A percentile compares a stretch with the other conserved stretches of the same genome.
phyloP scores from a whole-genome alignment of 2,797 vertebrate genomes.

The Rhodeus uyekii region DNA sequence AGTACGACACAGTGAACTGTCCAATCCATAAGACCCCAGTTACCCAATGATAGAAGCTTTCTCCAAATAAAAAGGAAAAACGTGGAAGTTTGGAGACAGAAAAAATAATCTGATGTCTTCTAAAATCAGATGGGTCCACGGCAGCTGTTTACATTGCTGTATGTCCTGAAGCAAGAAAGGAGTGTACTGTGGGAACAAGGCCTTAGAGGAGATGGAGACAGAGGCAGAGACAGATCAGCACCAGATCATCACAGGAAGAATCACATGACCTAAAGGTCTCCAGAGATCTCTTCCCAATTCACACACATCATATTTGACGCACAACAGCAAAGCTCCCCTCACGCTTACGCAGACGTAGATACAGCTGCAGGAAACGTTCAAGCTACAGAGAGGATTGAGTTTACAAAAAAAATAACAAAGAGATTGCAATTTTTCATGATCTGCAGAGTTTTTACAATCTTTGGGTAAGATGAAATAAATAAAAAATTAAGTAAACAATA shows the following conservation, averaged over 20 bases:
- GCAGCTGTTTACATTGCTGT: constrained; percentile 33
- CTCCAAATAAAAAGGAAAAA: constrained; percentile 16
- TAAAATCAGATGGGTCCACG: constrained; percentile 31
- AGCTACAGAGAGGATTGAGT: background rate
- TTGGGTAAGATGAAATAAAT: too few relatives aligned
- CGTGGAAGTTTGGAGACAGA: constrained; percentile 37
- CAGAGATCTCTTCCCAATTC: constrained; percentile 20
- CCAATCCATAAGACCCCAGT: background rate
- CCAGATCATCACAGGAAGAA: constrained; percentile 47
- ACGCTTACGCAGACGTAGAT: background rate
- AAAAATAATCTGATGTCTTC: constrained; percentile 45
- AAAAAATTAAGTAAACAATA: background rate
- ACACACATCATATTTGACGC: constrained; percentile 26
- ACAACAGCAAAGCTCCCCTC: constrained; percentile 12
- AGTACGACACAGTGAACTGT: background rate
- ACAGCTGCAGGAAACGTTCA: constrained; percentile 20
- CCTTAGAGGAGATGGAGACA: constrained; percentile 14
- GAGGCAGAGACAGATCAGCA: constrained; percentile 29
- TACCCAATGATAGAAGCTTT: background rate
- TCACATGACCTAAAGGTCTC: constrained; percentile 42
- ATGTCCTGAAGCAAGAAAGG: constrained; percentile 31
- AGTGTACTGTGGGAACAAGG: constrained; percentile 49
- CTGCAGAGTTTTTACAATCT: background rate
- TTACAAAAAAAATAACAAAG: too few relatives aligned
- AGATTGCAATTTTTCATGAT: background rate